Conservation (phyloP, 2,113 vertebrate species). For the Microcebus griseorufus region DNA sequence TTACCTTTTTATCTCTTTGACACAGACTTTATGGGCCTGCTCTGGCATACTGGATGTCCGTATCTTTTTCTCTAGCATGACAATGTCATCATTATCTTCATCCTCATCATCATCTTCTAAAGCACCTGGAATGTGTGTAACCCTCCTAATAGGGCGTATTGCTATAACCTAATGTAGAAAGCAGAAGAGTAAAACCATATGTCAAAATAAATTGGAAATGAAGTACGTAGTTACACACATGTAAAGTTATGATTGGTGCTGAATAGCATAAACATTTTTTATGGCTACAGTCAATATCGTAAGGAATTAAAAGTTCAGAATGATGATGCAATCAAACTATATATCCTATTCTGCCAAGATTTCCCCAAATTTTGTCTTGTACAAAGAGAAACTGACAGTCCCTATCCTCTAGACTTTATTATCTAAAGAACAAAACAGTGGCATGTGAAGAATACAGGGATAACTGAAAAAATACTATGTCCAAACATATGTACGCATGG, state of each 20-base stretch:
- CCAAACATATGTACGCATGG: not conserved
- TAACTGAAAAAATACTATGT: not conserved
- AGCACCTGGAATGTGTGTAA: conserved; percentile 86
- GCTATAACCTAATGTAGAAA: conserved; percentile 86
- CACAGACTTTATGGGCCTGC: conserved; percentile 92
- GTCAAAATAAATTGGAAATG: not conserved
- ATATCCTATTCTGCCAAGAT: not conserved
- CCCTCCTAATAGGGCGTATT: conserved; percentile 88
- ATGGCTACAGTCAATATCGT: not conserved
- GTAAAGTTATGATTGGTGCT: not conserved
- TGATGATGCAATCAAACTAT: not conserved
- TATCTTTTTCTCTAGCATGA: conserved; percentile 93
- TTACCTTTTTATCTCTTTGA: conserved; percentile 96
- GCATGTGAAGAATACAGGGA: not conserved
- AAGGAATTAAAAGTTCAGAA: not conserved
- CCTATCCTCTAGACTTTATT: not conserved
- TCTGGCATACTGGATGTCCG: conserved; percentile 93
- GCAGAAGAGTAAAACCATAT: not conserved
- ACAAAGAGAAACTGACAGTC: not conserved
- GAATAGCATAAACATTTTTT: not conserved
- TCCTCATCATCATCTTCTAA: conserved; percentile 91
- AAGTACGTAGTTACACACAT: not conserved
- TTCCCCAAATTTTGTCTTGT: not conserved
- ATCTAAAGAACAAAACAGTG: not conserved
- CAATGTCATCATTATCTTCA: conserved; percentile 93